Evolutionary conservation across 2,888 invertebrate species (phyloP), one percentile per base, ranked within the genome.

Genomic region (Pecten maximus): DNA sequence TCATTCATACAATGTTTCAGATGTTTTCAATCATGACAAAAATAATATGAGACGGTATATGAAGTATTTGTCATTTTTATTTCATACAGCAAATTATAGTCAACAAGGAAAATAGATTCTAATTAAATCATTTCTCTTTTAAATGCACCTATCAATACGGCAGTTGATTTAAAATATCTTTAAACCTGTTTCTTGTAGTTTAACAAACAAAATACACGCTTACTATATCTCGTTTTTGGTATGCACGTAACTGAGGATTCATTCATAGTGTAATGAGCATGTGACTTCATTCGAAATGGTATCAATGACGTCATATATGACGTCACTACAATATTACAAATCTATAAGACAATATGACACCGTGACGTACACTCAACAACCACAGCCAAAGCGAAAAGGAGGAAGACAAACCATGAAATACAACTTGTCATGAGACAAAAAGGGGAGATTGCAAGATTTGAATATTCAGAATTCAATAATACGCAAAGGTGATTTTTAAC

Each of bases 41-140:
- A 74, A 74, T 28, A 74, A 28, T 0, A 8, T 6, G 0, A 74
- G 10, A 6, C 10, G 0, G 28, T 16, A 74, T 8, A 10, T 28
- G 74, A 74, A 74, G 74, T 74, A 74, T 74, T 74, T 74, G 35
- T 74, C 74, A 74, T 74, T 74, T 44, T 74, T 74, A 74, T 74
- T 74, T 74, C 74, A 74, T 74, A 74, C 74, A 74, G 74, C 74
- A 74, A 74, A 74, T 74, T 74, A 74, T 74, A 74, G 74, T 74
- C 74, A 74, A 74, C 74, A 74, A 74, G 74, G 74, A 74, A 74
- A 74, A 74, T 74, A 74, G 74, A 74, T 74, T 74, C 74, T 74
- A 74, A 74, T 74, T 74, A 74, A 74, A 74, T 74, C 74, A 35
- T 74, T 74, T 74, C 74, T 74, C 74, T 74, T 74, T 74, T 74